Evolutionary conservation across 2,113 vertebrate species (phyloP), one percentile per base, ranked within the genome.

Genomic region (Lates calcarifer): DNA sequence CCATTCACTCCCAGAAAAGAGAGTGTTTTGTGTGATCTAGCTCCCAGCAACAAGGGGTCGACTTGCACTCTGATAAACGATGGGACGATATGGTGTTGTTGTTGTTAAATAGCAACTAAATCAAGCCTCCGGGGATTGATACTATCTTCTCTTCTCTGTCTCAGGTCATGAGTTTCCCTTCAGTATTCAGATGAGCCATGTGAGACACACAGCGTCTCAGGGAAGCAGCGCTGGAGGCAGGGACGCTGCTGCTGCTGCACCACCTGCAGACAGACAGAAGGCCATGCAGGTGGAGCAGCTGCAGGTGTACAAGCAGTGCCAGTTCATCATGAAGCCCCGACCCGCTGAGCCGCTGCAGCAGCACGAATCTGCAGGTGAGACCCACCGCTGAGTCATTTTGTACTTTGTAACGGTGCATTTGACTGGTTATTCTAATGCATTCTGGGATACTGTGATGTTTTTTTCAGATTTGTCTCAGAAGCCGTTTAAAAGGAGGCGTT

Each of bases 111-210:
- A 69, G 15, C 2, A 26, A 37, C 43, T 31, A 28, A 10, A 26
- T 31, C 24, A 22, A 24, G 22, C 43, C 65, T 65, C 6, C 31
- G 1, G 66, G 29, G n/a, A 41, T n/a, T 22, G 12, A 81, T 7
- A 2, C 55, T 4, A 28, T 49, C 20, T 53, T 70, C 66, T 39
- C 10, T 58, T 51, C 63, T 77, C 60, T 49, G 37, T 90, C 90
- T 86, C 91, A 99, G 98, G 98, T 74, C 98, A 99, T 0, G 98
- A 99, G 91, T 97, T 96, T 88, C 98, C 98, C 71, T 98, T 98
- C 89, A 96, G 96, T 76, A 98, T 99, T 89, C 97, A 97, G 95
- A 99, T 98, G 96, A 98, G 95, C 90, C 97, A 98, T 70, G 92
- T 97, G 79, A 86, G 89, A 39, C 75, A 33, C 62, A 14, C 69